These are phyloP conservation scores for Oscheius sp. DNA, from an alignment of 2,888 invertebrate species.

Conservation along the genomic window DNA sequence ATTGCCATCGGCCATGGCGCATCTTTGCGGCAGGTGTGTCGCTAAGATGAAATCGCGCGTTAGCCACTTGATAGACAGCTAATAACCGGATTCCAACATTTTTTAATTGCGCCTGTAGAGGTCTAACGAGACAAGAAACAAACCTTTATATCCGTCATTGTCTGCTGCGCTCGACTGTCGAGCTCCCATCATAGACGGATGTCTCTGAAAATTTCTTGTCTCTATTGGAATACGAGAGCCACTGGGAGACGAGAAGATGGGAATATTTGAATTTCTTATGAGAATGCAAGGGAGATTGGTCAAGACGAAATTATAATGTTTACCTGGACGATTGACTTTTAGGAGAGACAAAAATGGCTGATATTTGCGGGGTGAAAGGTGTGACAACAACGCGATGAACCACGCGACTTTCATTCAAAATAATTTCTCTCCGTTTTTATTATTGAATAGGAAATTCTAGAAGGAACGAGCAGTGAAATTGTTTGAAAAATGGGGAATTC, in stretches of 20 bases:
- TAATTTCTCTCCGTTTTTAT: too few relatives aligned
- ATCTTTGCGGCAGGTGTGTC: not conserved
- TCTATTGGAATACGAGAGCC: not conserved
- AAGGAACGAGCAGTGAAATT: too few relatives aligned
- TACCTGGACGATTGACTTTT: not conserved
- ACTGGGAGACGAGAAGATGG: not conserved
- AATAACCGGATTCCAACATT: not conserved
- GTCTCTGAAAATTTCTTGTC: conserved; percentile 23
- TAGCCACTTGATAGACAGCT: not conserved
- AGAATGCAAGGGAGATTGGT: too few relatives aligned
- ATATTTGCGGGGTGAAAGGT: conserved; percentile 2
- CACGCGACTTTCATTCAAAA: too few relatives aligned
- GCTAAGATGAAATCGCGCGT: not conserved
- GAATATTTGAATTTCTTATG: conserved; percentile 20
- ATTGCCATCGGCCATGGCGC: conserved; percentile 4
- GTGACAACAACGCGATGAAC: too few relatives aligned
- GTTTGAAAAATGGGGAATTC: not conserved
- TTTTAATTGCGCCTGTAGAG: not conserved
- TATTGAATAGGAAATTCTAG: too few relatives aligned
- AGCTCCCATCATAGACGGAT: conserved; percentile 35
- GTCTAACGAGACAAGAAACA: too few relatives aligned
- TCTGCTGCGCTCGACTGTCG: conserved; percentile 29
- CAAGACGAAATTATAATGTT: not conserved
- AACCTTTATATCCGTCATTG: conserved; percentile 29
- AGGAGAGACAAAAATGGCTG: not conserved